Conservation (phyloP, 2,113 vertebrate species). For the Anoura caudifer region DNA sequence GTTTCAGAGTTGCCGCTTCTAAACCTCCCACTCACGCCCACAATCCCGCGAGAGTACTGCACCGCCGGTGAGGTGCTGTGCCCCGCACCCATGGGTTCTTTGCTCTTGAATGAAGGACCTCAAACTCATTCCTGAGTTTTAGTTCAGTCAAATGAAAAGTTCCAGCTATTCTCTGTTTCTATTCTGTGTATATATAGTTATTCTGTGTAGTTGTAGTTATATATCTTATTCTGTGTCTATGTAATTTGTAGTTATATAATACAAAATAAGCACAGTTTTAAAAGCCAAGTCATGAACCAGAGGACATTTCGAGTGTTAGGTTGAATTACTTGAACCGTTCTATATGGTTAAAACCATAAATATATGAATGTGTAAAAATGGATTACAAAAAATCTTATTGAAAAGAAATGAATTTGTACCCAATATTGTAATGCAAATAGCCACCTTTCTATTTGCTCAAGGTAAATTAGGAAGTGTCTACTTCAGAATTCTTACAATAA, state of each 20-base stretch:
- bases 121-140: not conserved
- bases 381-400: not conserved
- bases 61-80: accelerated
- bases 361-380: not conserved
- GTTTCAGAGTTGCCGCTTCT: accelerated
- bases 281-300: not conserved
- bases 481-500: not conserved
- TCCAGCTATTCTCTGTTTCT: not conserved
- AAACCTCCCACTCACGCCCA: accelerated
- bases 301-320: not conserved
- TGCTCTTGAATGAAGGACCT: not conserved
- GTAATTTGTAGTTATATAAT: not conserved
- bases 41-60: accelerated
- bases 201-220: too few species aligned
- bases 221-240: not conserved
- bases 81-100: accelerated
- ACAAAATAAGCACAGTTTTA: not conserved
- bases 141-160: not conserved
- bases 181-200: not conserved
- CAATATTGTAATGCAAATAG: not conserved
- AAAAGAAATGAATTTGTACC: not conserved
- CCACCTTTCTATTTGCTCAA: not conserved
- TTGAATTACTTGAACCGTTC: not conserved
- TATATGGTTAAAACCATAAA: not conserved
- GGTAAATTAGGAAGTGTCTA: not conserved